These are phyloP conservation scores for Plagodis pulveraria DNA, from an alignment of 2,888 invertebrate genomes.

Conservation along the genomic window DNA sequence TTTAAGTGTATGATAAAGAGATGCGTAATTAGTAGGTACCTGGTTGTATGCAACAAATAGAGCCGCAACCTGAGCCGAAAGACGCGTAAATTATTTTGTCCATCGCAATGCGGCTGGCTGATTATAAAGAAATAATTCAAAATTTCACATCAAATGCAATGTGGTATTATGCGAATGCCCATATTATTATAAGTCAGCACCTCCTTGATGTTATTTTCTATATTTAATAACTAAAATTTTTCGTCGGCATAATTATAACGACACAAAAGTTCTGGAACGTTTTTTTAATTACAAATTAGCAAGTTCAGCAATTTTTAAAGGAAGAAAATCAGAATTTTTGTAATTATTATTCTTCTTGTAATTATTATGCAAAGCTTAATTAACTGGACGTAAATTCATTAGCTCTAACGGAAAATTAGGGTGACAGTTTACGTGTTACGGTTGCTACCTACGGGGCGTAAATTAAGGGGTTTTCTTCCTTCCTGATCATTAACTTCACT, in stretches of 20 bases:
- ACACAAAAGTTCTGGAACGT: constrained; percentile 66
- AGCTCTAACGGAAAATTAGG: constrained; percentile 58
- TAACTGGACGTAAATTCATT: constrained; percentile 66
- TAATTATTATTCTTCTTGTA: constrained; percentile 42
- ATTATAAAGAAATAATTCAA: too few species aligned
- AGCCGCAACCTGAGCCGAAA: too few species aligned
- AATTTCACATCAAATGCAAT: too few species aligned
- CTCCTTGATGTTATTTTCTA: neutral
- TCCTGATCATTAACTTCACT: constrained; percentile 27
- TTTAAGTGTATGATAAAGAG: too few species aligned
- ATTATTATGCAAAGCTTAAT: constrained; percentile 78
- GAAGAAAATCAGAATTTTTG: constrained; percentile 57
- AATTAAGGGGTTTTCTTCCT: constrained; percentile 30
- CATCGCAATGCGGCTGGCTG: too few species aligned
- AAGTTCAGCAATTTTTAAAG: constrained; percentile 63
- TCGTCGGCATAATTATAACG: constrained; percentile 40
- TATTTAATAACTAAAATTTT: constrained; percentile 3
- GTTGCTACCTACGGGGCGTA: constrained; percentile 22
- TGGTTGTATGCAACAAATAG: too few species aligned
- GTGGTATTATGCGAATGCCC: too few species aligned
- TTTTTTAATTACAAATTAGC: constrained; percentile 71
- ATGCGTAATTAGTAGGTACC: too few species aligned
- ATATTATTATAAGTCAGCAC: neutral
- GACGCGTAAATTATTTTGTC: too few species aligned
- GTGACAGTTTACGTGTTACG: constrained; percentile 49